phyloP scores from a whole-genome alignment of 2,113 vertebrate genomes.

The Montifringilla adamsi region DNA sequence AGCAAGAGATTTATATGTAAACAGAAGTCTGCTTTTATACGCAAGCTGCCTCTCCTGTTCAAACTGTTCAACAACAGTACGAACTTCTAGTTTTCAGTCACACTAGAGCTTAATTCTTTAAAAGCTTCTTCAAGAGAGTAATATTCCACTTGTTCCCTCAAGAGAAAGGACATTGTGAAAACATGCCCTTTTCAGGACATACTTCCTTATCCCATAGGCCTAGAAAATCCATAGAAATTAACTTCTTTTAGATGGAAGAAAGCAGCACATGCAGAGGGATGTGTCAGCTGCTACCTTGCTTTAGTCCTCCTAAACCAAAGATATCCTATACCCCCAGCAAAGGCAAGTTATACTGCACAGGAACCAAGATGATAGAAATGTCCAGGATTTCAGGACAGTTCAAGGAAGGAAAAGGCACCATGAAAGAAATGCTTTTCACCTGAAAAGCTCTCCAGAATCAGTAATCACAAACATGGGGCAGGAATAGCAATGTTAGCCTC shows the following conservation, averaged over 20 bases:
- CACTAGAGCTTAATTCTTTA: background rate
- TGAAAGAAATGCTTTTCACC: background rate
- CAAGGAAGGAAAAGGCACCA: background rate
- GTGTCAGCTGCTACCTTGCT: background rate
- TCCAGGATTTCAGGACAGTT: background rate
- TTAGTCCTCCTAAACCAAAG: background rate
- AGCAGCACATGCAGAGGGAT: background rate
- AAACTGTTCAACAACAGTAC: background rate
- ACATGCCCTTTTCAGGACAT: constrained; percentile 23
- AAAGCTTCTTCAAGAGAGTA: constrained; percentile 2
- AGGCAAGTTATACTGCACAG: background rate
- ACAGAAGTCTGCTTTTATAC: background rate
- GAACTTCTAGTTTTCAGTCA: background rate
- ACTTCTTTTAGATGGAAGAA: background rate
- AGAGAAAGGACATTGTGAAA: constrained; percentile 6
- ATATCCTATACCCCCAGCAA: background rate
- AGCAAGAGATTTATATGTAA: constrained; percentile 51
- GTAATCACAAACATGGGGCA: background rate
- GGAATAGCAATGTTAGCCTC: background rate
- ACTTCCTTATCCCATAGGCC: background rate
- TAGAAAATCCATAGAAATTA: constrained; percentile 34
- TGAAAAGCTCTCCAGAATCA: background rate
- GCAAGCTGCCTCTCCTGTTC: background rate
- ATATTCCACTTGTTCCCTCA: background rate
- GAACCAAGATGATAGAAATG: background rate